Conservation (phyloP, 2,113 vertebrate genomes). For the Callipepla californica region DNA sequence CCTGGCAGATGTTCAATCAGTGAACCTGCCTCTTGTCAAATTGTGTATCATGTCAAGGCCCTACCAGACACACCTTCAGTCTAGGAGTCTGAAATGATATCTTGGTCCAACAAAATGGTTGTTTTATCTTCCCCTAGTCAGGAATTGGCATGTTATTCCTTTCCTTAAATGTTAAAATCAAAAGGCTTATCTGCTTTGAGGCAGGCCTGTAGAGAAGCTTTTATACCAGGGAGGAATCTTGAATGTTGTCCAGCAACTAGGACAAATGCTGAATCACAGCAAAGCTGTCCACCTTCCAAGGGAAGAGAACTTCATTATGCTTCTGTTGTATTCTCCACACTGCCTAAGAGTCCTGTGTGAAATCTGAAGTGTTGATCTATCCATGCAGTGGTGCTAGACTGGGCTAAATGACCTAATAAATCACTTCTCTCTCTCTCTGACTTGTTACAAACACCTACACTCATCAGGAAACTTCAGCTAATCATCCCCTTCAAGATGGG, state of each 20-base stretch:
- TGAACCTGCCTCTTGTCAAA: conserved; percentile 29
- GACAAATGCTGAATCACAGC: neutral
- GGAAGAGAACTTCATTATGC: conserved; percentile 15
- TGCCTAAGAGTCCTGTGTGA: neutral
- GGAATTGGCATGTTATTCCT: neutral
- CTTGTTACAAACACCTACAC: conserved; percentile 33
- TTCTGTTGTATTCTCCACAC: neutral
- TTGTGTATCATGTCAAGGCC: neutral
- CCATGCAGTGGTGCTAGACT: neutral
- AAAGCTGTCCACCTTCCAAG: neutral
- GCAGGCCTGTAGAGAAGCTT: neutral
- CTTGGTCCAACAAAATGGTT: neutral
- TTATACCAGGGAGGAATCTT: neutral
- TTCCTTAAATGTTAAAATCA: neutral
- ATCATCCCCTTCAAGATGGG: conserved; percentile 27
- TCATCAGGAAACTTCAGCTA: conserved; percentile 48
- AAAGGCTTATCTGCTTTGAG: neutral
- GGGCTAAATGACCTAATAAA: conserved; percentile 9
- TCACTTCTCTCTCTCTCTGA: conserved; percentile 1
- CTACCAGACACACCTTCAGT: neutral
- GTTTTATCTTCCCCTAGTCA: neutral
- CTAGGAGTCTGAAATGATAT: neutral
- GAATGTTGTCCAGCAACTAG: conserved; percentile 7
- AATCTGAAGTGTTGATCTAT: neutral
- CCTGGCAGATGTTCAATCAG: neutral